Conservation (phyloP, 2,888 invertebrate genomes). For the Nomada lathburiana region DNA sequence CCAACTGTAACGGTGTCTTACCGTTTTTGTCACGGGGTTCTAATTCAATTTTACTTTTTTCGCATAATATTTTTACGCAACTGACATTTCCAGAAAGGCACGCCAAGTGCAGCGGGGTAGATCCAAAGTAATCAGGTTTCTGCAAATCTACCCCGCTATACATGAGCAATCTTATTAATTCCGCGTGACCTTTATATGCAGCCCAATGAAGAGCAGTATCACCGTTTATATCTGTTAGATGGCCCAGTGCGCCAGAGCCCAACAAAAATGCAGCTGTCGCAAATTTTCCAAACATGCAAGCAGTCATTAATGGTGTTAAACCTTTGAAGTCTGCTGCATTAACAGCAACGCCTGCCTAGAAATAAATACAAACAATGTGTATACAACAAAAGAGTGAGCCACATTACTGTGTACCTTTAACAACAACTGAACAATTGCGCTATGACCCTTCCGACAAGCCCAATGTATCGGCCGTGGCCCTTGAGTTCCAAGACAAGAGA, state of each 20-base stretch:
- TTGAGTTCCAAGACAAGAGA: conserved; percentile 94
- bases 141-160: conserved; percentile 96
- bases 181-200: conserved; percentile 96
- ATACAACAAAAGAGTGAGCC: no score
- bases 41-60: conserved; percentile 95
- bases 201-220: conserved; percentile 98
- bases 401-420: conserved; percentile 82
- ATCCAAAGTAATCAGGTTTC: conserved; percentile 96
- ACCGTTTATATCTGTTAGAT: conserved; percentile 95
- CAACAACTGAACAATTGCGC: conserved; percentile 92
- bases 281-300: conserved; percentile 96
- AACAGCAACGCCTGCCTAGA: conserved; percentile 93
- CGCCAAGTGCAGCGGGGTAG: conserved; percentile 95
- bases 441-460: conserved; percentile 97
- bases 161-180: conserved; percentile 93
- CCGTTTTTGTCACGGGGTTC: conserved; percentile 96
- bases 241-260: conserved; percentile 94
- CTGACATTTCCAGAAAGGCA: conserved; percentile 94
- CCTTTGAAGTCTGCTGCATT: conserved; percentile 96
- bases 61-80: conserved; percentile 94
- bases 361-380: background rate
- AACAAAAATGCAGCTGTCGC: conserved; percentile 95
- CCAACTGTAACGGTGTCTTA: conserved; percentile 95
- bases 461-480: conserved; percentile 97
- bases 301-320: conserved; percentile 95